These are phyloP conservation scores for Panzeria rudis DNA, from an alignment of 2,888 invertebrate genomes.

Conservation along the genomic window DNA sequence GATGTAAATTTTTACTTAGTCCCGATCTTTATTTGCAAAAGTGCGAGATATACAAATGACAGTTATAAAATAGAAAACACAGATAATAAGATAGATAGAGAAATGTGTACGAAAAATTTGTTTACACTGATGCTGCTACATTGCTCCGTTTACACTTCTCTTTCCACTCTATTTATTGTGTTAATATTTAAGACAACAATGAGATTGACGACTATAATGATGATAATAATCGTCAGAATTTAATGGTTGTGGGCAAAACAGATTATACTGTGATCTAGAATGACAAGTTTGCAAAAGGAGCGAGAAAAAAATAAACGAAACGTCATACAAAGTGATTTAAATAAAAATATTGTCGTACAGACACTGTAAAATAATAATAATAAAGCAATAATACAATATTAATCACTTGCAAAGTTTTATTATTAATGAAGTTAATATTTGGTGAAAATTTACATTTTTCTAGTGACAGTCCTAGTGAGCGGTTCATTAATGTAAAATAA, in stretches of 20 bases:
- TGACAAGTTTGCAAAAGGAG: constrained; percentile 47
- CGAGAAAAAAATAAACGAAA: not conserved
- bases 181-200: constrained; percentile 9
- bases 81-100: constrained; percentile 21
- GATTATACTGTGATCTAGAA: constrained; percentile 36
- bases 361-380: constrained; percentile 24
- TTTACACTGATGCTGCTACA: constrained; percentile 16
- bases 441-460: constrained; percentile 58
- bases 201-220: constrained; percentile 9
- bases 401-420: constrained; percentile 17
- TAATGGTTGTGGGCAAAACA: not conserved
- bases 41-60: constrained; percentile 61
- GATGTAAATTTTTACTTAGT: constrained; percentile 20
- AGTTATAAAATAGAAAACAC: constrained; percentile 51
- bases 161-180: not conserved
- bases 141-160: not conserved
- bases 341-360: constrained; percentile 12
- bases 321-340: constrained; percentile 5
- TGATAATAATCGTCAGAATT: constrained; percentile 27
- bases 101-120: not conserved
- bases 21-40: constrained; percentile 38
- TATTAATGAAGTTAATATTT: constrained; percentile 58
- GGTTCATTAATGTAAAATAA: constrained; percentile 43
- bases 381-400: constrained; percentile 13
- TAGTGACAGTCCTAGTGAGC: constrained; percentile 40